phyloP scores from a whole-genome alignment of 1,140 invertebrate species.

The Pantala flavescens region DNA sequence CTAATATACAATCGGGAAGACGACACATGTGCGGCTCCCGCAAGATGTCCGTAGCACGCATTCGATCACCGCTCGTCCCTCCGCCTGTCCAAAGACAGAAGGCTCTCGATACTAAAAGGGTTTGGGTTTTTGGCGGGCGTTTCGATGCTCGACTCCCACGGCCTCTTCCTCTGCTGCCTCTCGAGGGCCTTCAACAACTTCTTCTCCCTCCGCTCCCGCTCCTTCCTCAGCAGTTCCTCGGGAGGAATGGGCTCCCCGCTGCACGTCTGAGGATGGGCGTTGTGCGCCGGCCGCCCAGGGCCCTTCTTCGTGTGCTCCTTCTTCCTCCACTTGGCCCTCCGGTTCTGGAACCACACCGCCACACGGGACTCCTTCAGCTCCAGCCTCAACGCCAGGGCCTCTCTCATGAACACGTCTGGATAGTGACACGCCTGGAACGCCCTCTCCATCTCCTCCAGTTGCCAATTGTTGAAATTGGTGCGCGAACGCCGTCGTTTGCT shows the following conservation, averaged over 20 bases:
- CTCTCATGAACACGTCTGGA: constrained; percentile 97
- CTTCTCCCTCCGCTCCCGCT: constrained; percentile 54
- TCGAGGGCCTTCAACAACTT: constrained; percentile 72
- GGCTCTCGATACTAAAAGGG: constrained; percentile 24
- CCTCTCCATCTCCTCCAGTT: constrained; percentile 93
- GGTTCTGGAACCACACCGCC: constrained; percentile 53
- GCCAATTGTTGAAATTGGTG: constrained; percentile 99
- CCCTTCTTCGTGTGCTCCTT: constrained; percentile 34
- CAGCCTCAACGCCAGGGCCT: constrained; percentile 86
- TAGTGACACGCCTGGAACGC: constrained; percentile 96
- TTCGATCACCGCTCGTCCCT: neutral
- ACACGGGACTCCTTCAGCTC: constrained; percentile 96
- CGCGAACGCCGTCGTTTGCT: constrained; percentile 75
- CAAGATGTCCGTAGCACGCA: neutral
- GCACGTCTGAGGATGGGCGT: constrained; percentile 44
- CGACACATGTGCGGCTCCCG: neutral
- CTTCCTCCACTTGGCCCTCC: constrained; percentile 38
- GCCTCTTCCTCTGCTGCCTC: constrained; percentile 68
- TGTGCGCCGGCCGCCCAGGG: constrained; percentile 41
- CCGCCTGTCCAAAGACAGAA: constrained; percentile 17
- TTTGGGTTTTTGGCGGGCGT: constrained; percentile 16
- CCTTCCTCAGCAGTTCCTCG: constrained; percentile 82
- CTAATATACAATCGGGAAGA: neutral
- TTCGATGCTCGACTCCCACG: neutral
- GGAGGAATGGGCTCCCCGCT: constrained; percentile 65